Conservation (phyloP, 2,888 invertebrate species). For the Poecilus cupreus region DNA sequence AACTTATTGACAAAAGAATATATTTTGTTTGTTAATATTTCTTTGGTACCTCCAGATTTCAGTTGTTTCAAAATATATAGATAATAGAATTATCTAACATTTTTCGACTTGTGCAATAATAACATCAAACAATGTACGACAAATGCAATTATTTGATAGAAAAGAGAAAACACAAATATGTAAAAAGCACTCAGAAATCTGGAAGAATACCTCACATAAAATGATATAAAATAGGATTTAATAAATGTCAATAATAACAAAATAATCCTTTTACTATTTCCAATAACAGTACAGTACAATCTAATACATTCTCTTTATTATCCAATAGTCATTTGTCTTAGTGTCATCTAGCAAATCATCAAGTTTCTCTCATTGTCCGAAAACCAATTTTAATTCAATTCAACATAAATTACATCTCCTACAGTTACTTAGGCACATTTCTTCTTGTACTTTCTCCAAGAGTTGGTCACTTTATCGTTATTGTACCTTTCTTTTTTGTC, state of each 20-base stretch:
- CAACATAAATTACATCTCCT: not conserved
- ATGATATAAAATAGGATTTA: not conserved
- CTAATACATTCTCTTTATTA: constrained; percentile 27
- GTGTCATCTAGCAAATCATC: constrained; percentile 11
- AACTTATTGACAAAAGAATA: too few species aligned
- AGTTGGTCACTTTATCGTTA: not conserved
- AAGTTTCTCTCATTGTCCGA: constrained; percentile 38
- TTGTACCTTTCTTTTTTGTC: not conserved
- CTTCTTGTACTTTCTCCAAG: constrained; percentile 19
- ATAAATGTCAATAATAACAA: not conserved
- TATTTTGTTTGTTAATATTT: too few species aligned
- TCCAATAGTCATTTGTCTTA: constrained; percentile 1
- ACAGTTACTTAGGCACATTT: not conserved
- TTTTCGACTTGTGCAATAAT: too few species aligned
- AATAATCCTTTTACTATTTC: constrained; percentile 4
- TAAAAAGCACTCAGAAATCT: too few species aligned
- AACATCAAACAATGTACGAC: too few species aligned
- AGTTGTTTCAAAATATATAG: too few species aligned
- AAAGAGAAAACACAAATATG: too few species aligned
- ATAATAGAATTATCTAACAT: too few species aligned
- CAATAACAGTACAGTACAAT: constrained; percentile 1
- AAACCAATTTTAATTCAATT: constrained; percentile 22
- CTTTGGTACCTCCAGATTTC: too few species aligned
- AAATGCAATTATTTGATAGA: too few species aligned
- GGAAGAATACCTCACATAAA: too few species aligned